Evolutionary conservation across 2,888 invertebrate genomes (phyloP), one percentile per base, ranked within the genome.

Genomic region (Crepidodera aurea): DNA sequence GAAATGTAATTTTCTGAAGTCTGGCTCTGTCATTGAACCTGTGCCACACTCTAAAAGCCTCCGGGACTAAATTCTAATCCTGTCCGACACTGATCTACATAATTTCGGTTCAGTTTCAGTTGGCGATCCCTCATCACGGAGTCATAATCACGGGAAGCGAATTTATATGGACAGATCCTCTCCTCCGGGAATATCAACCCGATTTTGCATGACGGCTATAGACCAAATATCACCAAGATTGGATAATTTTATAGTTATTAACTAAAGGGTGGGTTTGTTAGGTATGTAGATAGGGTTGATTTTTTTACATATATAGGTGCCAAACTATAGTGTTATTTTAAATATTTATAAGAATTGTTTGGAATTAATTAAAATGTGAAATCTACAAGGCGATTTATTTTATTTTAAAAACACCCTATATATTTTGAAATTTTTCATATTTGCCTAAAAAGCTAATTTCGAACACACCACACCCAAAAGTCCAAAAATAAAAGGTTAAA

Each of bases 11-110:
- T n/a, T n/a, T n/a, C n/a, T n/a, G n/a, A 6, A 29, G 10, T 34
- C 34, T 12, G 34, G 4, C 12, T 12, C n/a, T 34, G 34, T n/a
- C 1, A 12, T 34, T n/a, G 2, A 34, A 34, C 34, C 13, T 13
- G 12, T 6, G 10, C 12, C 34, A 13, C 3, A 34, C 3, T 34
- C 34, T 34, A 13, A 34, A 34, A 34, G 34, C 40, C 40, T 40
- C 8, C 18, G 40, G 40, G 40, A 40, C 10, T 18, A 37, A 58
- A 57, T 55, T 66, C 65, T 55, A 60, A 63, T 63, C 51, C 56
- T 53, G 48, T 48, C 42, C 59, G 61, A 67, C 60, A 64, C 60
- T 55, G 62, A 67, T 67, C 65, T 67, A 63, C 67, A 67, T 67
- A 65, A 67, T 67, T 61, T 63, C 51, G 46, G 55, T 62, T 56